phyloP scores from a whole-genome alignment of 1,140 invertebrate species.

The Geopemphigus sp. region DNA sequence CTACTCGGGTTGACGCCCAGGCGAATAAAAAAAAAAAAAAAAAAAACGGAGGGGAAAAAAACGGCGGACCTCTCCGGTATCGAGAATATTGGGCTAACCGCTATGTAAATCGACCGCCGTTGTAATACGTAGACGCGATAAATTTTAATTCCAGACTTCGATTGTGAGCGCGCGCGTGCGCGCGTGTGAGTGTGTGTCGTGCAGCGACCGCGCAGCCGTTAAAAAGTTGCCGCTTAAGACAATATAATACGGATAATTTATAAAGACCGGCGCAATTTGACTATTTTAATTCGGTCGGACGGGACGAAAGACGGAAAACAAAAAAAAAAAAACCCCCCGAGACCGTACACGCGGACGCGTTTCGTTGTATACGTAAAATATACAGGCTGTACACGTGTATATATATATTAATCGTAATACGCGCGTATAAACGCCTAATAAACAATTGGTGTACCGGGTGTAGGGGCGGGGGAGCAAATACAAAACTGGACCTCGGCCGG shows the following conservation, averaged over 20 bases:
- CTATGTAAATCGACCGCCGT: constrained; percentile 22
- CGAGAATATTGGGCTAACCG: constrained; percentile 20
- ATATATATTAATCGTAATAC: not conserved
- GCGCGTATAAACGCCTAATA: not conserved
- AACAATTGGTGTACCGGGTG: constrained; percentile 32
- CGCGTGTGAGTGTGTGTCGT: no score
- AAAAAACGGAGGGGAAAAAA: no score
- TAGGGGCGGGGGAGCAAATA: not conserved
- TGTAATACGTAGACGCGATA: constrained; percentile 23
- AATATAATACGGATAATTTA: constrained; percentile 20
- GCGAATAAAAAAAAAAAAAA: not conserved
- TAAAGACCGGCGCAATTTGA: constrained; percentile 24
- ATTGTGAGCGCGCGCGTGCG: constrained; percentile 38
- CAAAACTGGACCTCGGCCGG: not conserved
- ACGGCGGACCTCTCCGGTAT: not conserved
- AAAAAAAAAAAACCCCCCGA: not conserved
- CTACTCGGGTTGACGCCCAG: no score
- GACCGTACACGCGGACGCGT: no score
- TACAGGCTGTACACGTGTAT: no score
- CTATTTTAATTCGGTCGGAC: constrained; percentile 38
- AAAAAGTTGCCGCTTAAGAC: not conserved
- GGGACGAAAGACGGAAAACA: not conserved
- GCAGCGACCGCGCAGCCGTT: not conserved
- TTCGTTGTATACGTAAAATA: not conserved
- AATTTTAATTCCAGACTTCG: constrained; percentile 42